These are phyloP conservation scores for Oryzias woworae DNA, from an alignment of 2,113 vertebrate genomes.

Conservation along the genomic window DNA sequence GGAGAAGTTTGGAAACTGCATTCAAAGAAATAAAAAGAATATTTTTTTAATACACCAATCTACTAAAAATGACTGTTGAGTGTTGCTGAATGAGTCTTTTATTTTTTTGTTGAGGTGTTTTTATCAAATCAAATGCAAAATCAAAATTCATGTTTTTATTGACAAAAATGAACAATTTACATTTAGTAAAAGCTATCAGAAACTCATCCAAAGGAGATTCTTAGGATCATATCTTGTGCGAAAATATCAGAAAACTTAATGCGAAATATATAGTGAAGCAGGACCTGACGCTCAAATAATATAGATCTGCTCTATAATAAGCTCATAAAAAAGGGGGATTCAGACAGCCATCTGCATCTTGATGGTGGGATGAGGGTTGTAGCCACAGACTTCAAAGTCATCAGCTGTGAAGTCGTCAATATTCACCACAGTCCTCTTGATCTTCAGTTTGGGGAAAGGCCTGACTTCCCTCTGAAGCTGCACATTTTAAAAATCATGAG, in stretches of 20 bases:
- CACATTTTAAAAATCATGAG: slow-evolving; percentile 5
- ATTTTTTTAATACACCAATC: slow-evolving; percentile 4
- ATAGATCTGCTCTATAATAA: too few species aligned
- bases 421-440: slow-evolving; percentile 84
- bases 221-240: too few species aligned
- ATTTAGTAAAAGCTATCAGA: neutral
- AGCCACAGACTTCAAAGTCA: slow-evolving; percentile 90
- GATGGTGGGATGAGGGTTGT: slow-evolving; percentile 90
- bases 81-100: too few species aligned
- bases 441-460: slow-evolving; percentile 90
- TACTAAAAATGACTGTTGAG: too few species aligned
- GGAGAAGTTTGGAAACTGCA: slow-evolving; percentile 79
- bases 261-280: too few species aligned
- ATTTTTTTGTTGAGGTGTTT: too few species aligned
- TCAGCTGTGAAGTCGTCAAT: slow-evolving; percentile 88
- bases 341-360: slow-evolving; percentile 96
- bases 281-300: too few species aligned
- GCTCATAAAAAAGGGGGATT: neutral
- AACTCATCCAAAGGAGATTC: neutral
- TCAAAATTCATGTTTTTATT: slow-evolving; percentile 30
- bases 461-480: slow-evolving; percentile 91
- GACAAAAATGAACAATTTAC: slow-evolving; percentile 14
- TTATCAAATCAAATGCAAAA: neutral
- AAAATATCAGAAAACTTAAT: neutral
- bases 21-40: slow-evolving; percentile 17